Evolutionary conservation across 2,113 vertebrate species (phyloP), one percentile per base, ranked within the genome.

Genomic region (Phalacrocorax aristotelis): DNA sequence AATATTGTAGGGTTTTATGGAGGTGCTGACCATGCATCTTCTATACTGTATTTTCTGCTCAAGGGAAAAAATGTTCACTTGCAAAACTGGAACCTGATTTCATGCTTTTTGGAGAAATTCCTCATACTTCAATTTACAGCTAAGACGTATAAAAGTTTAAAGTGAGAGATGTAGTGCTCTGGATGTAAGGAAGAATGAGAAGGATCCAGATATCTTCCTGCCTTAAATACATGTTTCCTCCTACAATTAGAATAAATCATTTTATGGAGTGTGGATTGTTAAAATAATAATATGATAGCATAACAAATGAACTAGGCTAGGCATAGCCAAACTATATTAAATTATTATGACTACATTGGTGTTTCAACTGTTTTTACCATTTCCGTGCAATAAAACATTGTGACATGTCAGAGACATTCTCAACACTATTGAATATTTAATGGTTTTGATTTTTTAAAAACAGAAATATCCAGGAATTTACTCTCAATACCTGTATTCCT

Each of bases 51-150:
- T 95, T 97, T 95, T 88, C 90, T 72, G 88, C 92, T 96, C 62
- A 87, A 85, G 89, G 82, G 89, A 65, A 80, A 95, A 96, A 97
- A 94, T 90, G 75, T 95, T 95, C 92, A 84, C 83, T 97, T 95
- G 55, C 68, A 93, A 95, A 97, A 94, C 68, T 92, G 38, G 78
- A 98, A 96, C 40, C 90, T 94, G 84, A 95, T 97, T 97, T 97
- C 97, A 95, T 1, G 19, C 93, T 93, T 95, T 93, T 94, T 75
- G 82, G 62, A 96, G 85, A 90, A 95, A 85, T 94, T 95, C 62
- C 64, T 83, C 49, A 83, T 71, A 72, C 54, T 93, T 95, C 75
- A 90, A 77, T 89, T 91, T 91, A 88, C 49, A 91, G 61, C 65
- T 80, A 82, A 40, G 44, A 74, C 42, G 51, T 40, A 91, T 23